Evolutionary conservation across 1,140 invertebrate genomes (phyloP), one percentile per base, ranked within the genome.

Genomic region (Chrysomallon squamiferum): DNA sequence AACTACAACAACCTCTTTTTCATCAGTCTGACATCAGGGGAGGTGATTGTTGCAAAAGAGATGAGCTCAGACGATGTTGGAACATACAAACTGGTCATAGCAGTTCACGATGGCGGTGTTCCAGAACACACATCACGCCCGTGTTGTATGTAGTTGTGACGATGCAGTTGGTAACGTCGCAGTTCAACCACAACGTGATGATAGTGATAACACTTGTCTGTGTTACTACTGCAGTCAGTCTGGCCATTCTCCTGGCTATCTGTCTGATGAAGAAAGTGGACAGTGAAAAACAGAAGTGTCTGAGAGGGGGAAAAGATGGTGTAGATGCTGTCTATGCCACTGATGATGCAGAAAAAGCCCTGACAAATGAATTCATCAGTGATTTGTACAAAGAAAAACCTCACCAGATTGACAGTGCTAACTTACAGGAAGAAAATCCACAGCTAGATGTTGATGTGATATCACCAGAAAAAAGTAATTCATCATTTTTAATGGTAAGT

Each of bases 141-240:
- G 71, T 68, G 38, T 52, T 82, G 15, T 73, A 75, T 45, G 59
- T 82, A 0, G 65, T 72, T 22, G 62, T 82, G 22, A 70, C 74
- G 9, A 49, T 73, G 7, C 63, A 69, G 25, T 79, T 79, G 58
- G 68, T 71, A n/a, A 77, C 76, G 32, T 29, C 59, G 4, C 22
- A 49, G 2, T 61, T 58, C 33, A 65, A 69, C 33, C 70, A 76
- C 32, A 78, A 82, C 59, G 66, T 81, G 22, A 68, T 77, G 25
- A 76, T 81, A 18, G 77, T 82, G 13, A 71, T 77, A 0, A 71
- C 77, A 32, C 73, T 82, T 11, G 71, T 79, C 15, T 75, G 74
- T 15, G 75, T 81, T 1, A 82, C 80, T 1, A 41, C 76, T 3
- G 72, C 79, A 4, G 54, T 82, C 18, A 76, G 77, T 11, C 64